Base-by-base conservation (phyloP, 2,113 vertebrate genomes). In the Megaleporinus macrocephalus region DNA sequence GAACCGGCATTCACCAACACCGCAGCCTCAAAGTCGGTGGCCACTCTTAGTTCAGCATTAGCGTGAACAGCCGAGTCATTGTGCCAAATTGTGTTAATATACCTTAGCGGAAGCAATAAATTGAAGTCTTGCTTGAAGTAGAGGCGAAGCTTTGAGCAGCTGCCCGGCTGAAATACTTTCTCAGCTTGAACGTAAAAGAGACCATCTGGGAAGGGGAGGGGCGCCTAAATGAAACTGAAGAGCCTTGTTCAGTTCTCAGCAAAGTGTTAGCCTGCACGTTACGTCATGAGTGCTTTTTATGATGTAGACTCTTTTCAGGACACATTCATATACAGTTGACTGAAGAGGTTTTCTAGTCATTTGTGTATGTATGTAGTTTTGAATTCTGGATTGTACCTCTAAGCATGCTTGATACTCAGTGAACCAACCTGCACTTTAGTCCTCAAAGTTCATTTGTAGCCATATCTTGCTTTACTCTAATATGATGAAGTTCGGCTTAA, bases 161-260 rank as follows among this genome's bases (percentile, higher is more conserved):
- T 84, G 82, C 82, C 41, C 70, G 84, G 68, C 78, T 83, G 78
- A 84, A 80, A 82, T 76, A 81, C 66, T 68, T 82, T 79, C 62
- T 79, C 76, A 66, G 80, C 65, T 78, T 76, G 66, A 51, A 79
- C 49, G 75, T 29, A 18, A 49, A 76, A 33, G 6, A 57, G 68
- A 65, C 27, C n/a, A 44, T 78, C 73, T 63, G 41, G 7, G 24
- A 20, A 57, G 33, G 55, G n/a, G 41, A 53, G 47, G 57, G 30
- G 16, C 41, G 29, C 26, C 61, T 24, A 26, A 47, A 62, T 53
- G 24, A 75, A 73, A 68, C 63, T 20, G 12, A 33, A 44, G 1
- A 1, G 24, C 22, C 13, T 27, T 33, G 16, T 69, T 61, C 33
- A 27, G 20, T 51, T 49, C 65, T 36, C 51, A 75, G 36, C 27